Base-by-base conservation (phyloP, 1,140 invertebrate species). In the Coelopa frigida region DNA sequence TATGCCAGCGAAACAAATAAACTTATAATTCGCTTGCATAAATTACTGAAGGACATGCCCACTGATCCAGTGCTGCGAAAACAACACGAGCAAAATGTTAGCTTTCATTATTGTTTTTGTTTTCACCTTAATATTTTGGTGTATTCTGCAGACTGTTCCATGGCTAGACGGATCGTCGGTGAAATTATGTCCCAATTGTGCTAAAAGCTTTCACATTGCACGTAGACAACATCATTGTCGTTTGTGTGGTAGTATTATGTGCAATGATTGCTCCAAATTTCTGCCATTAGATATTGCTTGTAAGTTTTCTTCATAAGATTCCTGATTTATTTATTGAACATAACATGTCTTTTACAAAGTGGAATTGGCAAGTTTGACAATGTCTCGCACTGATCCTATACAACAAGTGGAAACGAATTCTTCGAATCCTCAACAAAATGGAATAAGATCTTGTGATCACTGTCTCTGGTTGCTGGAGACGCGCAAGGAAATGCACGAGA, bases 1-100 rank as follows among this genome's bases (percentile, higher is more conserved):
- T 90, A 87, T 72, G 87, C 92, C 0, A 83, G 87, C 20, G 91
- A 96, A 73, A 97, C 93, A 2, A 98, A 99, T 70, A 97, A 95
- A 69, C 71, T 98, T 14, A 76, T 98, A 23, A 95, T 98, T 58
- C 77, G 94, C 57, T 67, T 99, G 53, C 91, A 97, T 72, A 94
- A 94, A 70, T 73, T 99, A 50, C 75, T 98, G 6, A 76, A 78
- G 53, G 87, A 94, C 63, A 79, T 87, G 65, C 88, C 91, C 8
- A 72, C 72, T 47, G 89, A 94, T 66, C 80, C 84, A 12, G 74
- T 80, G 21, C 86, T 88, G 67, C 77, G 89, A 53, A 94, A 91
- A 81, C 82, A 89, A 78, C 73, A 80, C 63, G 80, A 82, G 59
- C 78, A 81, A 57, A 74, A 75, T 53, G 72, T 75, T 21, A 39